Evolutionary conservation across 2,113 vertebrate genomes (phyloP).

Genomic region (Rhinichthys klamathensis): DNA sequence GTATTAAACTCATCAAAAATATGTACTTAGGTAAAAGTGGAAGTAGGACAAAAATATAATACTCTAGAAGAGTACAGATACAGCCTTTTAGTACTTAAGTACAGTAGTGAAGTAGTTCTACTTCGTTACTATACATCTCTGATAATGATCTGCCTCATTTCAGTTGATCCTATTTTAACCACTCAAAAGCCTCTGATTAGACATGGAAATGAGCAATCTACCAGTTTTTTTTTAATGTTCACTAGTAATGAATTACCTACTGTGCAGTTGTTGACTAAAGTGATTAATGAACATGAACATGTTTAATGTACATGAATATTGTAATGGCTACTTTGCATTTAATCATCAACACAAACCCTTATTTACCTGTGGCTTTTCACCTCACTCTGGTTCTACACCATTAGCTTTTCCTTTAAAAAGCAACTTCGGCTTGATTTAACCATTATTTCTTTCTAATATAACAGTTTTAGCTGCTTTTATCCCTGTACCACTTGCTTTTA

Average conservation of each 20-base stretch:
- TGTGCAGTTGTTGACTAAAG: slow-evolving; percentile 37
- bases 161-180: background rate
- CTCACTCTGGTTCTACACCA: background rate
- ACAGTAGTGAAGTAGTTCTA: no score
- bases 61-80: no score
- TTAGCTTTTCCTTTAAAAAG: background rate
- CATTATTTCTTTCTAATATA: background rate
- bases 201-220: background rate
- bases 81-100: no score
- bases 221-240: background rate
- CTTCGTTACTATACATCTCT: no score
- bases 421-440: background rate
- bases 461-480: background rate
- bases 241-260: slow-evolving; percentile 14
- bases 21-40: no score
- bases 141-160: background rate
- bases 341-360: slow-evolving; percentile 16
- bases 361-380: background rate
- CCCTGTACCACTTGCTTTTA: background rate
- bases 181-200: background rate
- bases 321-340: slow-evolving; percentile 11
- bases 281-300: background rate
- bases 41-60: no score
- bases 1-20: no score
- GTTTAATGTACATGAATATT: background rate